Evolutionary conservation across 1,140 invertebrate genomes (phyloP).

Genomic region (Asobara japonica): DNA sequence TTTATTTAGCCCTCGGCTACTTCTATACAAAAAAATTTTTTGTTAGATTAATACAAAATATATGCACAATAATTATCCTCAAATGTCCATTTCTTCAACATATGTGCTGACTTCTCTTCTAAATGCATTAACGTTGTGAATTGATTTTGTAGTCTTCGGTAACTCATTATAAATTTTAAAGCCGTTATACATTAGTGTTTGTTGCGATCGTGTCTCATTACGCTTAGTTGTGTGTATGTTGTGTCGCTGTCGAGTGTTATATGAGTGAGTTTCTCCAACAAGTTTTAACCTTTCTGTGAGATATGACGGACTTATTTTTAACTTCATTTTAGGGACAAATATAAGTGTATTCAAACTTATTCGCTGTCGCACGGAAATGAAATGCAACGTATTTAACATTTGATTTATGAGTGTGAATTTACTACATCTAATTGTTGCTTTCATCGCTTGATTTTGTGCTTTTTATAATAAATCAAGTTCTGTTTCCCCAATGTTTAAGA

Average conservation of each 20-base stretch:
- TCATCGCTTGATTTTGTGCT: slow-evolving; percentile 23
- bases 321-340: slow-evolving; percentile 24
- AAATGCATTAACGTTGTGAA: neutral
- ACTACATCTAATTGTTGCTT: slow-evolving; percentile 15
- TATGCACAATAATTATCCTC: neutral
- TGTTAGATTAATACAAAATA: neutral
- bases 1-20: neutral
- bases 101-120: slow-evolving; percentile 10
- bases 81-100: neutral
- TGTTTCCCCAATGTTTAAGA: slow-evolving; percentile 20
- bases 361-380: slow-evolving; percentile 21
- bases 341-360: slow-evolving; percentile 14
- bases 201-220: neutral
- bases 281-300: neutral
- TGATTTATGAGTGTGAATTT: slow-evolving; percentile 10
- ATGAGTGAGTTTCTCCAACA: slow-evolving; percentile 5
- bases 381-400: slow-evolving; percentile 11
- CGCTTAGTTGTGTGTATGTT: slow-evolving; percentile 7
- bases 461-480: slow-evolving; percentile 14
- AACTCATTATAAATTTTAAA: slow-evolving; percentile 23
- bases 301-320: slow-evolving; percentile 2
- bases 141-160: slow-evolving; percentile 8
- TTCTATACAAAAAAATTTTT: neutral
- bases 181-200: slow-evolving; percentile 12
- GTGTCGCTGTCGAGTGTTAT: slow-evolving; percentile 14